Percentiles rank a stretch among this genome's conserved stretches.
Conservation (phyloP, 2,888 invertebrate genomes). For the Ashinkailepas kermadecensis region DNA sequence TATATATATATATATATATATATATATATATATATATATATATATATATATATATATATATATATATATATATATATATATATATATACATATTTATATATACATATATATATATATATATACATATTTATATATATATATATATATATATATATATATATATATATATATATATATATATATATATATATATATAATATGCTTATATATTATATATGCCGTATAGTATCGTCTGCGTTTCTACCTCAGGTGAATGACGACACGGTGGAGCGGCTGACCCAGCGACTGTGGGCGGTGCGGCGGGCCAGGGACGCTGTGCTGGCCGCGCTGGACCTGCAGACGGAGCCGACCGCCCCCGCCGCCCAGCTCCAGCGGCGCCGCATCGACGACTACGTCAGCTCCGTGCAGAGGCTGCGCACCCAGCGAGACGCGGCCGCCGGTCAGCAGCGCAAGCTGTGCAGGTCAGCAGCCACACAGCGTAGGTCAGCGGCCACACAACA, state of each 20-base stretch:
- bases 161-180: too few relatives aligned
- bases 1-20: too few relatives aligned
- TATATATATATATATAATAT: too few relatives aligned
- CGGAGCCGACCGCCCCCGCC: conserved; percentile 32
- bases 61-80: too few relatives aligned
- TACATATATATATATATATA: too few relatives aligned
- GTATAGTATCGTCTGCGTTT: background rate
- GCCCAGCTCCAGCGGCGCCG: background rate
- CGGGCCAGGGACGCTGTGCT: background rate
- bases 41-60: too few relatives aligned
- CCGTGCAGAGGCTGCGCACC: conserved; percentile 26
- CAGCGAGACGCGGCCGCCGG: conserved; percentile 33
- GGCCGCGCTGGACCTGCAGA: conserved; percentile 25
- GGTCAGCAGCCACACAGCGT: background rate
- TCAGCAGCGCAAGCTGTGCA: conserved; percentile 4
- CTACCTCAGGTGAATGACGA: background rate
- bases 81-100: too few relatives aligned
- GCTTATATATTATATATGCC: too few relatives aligned
- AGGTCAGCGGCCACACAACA: too few relatives aligned
- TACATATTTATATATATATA: too few relatives aligned
- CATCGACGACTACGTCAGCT: background rate
- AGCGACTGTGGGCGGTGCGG: conserved; percentile 14
- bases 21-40: too few relatives aligned
- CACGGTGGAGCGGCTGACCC: background rate
- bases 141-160: too few relatives aligned